These are phyloP conservation scores for Dasyurus viverrinus DNA, from an alignment of 2,113 vertebrate species.

Conservation along the genomic window DNA sequence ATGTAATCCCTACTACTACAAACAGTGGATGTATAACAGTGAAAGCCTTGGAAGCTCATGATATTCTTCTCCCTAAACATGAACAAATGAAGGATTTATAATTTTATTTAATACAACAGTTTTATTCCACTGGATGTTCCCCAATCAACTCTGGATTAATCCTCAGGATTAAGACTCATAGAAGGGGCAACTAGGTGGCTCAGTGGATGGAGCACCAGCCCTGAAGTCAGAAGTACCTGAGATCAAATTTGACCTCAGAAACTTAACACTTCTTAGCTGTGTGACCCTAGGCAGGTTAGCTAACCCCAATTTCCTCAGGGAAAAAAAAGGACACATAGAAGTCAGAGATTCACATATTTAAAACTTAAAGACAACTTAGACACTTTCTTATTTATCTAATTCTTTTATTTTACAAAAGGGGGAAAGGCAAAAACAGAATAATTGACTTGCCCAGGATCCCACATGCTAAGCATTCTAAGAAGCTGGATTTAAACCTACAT, in stretches of 20 bases:
- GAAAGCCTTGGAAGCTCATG: neutral
- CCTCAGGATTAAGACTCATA: neutral
- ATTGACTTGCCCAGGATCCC: neutral
- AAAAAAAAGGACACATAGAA: neutral
- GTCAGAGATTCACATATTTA: neutral
- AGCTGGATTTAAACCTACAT: neutral
- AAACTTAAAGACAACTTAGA: neutral
- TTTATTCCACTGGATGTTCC: neutral
- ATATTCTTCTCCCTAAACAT: neutral
- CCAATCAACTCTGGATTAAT: neutral
- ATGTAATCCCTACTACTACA: neutral
- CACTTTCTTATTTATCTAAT: neutral
- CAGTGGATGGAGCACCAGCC: too few species aligned
- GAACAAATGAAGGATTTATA: neutral
- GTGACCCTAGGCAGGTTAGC: too few species aligned
- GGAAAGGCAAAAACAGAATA: neutral
- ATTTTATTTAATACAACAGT: neutral
- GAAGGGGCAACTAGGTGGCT: too few species aligned
- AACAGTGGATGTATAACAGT: neutral
- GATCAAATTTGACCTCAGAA: too few species aligned
- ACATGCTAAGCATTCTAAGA: neutral
- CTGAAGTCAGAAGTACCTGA: too few species aligned
- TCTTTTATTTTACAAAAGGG: constrained; percentile 11
- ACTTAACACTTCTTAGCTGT: too few species aligned
- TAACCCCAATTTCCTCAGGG: too few species aligned